Evolutionary conservation across 2,888 invertebrate species (phyloP), one percentile per base, ranked within the genome.

Genomic region (Drosophila picticornis): DNA sequence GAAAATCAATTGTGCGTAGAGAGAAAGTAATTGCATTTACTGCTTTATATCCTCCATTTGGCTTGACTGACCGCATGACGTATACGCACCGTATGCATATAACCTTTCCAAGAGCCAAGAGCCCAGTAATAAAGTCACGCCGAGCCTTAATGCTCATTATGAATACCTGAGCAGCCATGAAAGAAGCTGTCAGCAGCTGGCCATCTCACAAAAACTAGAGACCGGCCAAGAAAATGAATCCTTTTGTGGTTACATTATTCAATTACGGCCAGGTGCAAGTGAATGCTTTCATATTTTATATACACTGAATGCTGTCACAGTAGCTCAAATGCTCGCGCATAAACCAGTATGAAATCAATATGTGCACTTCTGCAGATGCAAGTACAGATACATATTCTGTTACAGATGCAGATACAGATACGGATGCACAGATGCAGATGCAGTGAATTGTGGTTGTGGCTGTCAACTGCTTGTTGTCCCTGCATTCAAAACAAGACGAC

Each of bases 1-100:
- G 81, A 85, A 88, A 85, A 85, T 85, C 85, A 85, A 85, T 85
- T 90, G 88, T 83, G 83, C 72, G 80, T 73, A n/a, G 34, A 38
- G 50, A 60, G 58, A 65, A 78, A 80, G 85, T 88, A 89, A 90
- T 85, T 85, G 84, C 68, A 80, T 82, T 77, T 72, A 58, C 57
- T 61, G 57, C 46, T 69, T 75, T 74, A 74, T 74, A 53, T 58
- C 43, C 50, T 32, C 19, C 52, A 48, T 60, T 52, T 36, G 36
- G 43, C 46, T 51, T 43, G 43, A 43, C 25, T 70, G 68, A 43
- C 70, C 29, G 69, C 70, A 58, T 69, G 51, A 58, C 34, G 70
- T 52, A 43, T 52, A 58, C 68, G 70, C 51, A 68, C 9, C 1
- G 19, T 34, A 29, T 25, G 25, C 36, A 66, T 16, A n/a, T 9